Conservation (phyloP, 2,888 invertebrate genomes). For the Merodon equestris region DNA sequence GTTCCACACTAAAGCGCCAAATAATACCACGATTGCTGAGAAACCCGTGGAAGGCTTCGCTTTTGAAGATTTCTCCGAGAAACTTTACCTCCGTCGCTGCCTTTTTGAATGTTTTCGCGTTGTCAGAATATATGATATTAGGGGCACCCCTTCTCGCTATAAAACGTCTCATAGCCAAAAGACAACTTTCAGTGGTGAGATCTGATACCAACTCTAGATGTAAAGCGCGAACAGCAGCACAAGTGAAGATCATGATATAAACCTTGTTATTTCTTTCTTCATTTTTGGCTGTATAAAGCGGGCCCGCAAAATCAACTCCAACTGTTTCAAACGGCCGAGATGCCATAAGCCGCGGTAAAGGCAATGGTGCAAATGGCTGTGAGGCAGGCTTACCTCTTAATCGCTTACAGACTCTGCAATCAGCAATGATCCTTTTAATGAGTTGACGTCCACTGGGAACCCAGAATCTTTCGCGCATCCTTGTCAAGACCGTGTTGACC, state of each 20-base stretch:
- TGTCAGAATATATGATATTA: conserved; percentile 26
- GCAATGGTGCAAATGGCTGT: conserved; percentile 13
- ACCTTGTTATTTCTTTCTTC: conserved; percentile 1
- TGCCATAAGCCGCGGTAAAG: too few relatives aligned
- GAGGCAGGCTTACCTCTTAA: conserved; percentile 8
- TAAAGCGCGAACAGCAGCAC: conserved; percentile 33
- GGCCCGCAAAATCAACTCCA: background rate
- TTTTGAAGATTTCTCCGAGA: background rate
- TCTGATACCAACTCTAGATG: conserved; percentile 38
- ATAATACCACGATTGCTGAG: conserved; percentile 7
- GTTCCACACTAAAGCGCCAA: conserved; percentile 30
- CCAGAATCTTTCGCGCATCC: conserved; percentile 22
- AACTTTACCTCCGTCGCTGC: conserved; percentile 9
- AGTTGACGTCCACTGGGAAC: conserved; percentile 25
- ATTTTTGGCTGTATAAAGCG: background rate
- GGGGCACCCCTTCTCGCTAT: conserved; percentile 21
- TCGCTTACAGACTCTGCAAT: conserved; percentile 15
- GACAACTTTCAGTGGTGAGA: conserved; percentile 7
- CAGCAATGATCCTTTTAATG: conserved; percentile 1
- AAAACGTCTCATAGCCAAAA: conserved; percentile 18
- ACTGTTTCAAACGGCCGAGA: background rate
- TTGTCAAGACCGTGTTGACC: background rate
- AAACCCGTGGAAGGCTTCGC: too few relatives aligned
- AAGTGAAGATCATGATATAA: conserved; percentile 38
- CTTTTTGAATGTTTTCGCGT: conserved; percentile 15